Conservation (phyloP, 2,113 vertebrate species). For the Rissa tridactyla region DNA sequence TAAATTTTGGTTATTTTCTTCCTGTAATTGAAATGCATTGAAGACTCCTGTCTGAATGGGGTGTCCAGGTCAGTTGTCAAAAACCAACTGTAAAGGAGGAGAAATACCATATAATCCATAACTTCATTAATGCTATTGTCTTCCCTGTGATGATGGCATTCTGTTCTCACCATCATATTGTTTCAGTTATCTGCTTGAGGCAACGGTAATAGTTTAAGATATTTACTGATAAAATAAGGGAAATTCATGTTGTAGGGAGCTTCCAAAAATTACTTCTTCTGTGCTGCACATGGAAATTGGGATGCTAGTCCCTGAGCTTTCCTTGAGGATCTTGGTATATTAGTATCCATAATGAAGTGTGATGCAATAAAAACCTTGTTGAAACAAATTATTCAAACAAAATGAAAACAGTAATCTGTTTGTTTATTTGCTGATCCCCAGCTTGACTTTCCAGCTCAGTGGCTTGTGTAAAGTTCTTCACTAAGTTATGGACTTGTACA, state of each 20-base stretch:
- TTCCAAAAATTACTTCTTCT: neutral
- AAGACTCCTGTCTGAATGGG: neutral
- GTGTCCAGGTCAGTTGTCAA: conserved; percentile 16
- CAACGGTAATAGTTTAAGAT: neutral
- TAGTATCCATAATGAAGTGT: neutral
- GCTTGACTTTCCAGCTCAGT: conserved; percentile 30
- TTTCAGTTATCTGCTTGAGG: neutral
- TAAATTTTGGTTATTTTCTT: neutral
- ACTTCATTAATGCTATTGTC: neutral
- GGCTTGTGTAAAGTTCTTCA: neutral
- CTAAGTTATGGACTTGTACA: neutral
- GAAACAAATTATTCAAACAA: conserved; percentile 17
- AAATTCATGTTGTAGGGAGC: neutral
- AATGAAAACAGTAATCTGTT: conserved; percentile 1
- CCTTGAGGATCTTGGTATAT: neutral
- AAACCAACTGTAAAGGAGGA: neutral
- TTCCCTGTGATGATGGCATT: neutral
- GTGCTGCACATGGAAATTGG: neutral
- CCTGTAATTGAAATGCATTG: neutral
- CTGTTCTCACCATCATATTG: neutral
- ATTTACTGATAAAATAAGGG: neutral
- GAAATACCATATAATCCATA: neutral
- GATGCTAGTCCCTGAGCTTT: neutral
- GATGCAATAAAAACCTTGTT: neutral
- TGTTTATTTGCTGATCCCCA: conserved; percentile 21